Evolutionary conservation across 2,888 invertebrate species (phyloP).

Genomic region (Philereme transversata): DNA sequence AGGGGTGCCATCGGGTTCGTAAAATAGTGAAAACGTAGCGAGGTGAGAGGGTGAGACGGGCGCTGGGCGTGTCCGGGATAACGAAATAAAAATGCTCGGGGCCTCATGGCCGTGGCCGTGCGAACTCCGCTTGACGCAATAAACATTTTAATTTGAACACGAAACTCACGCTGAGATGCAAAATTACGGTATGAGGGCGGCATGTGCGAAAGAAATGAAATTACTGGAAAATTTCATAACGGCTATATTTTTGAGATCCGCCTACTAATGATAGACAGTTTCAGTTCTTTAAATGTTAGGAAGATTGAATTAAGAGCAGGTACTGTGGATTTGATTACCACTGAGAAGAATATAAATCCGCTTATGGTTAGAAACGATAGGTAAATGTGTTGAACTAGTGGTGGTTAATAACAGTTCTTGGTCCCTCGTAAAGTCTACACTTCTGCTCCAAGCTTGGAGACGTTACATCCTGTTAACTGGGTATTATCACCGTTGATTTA

Average conservation of each 20-base stretch:
- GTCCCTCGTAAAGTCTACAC: no score
- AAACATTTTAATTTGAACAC: constrained; percentile 83
- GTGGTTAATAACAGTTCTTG: no score
- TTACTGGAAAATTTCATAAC: constrained; percentile 68
- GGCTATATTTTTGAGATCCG: constrained; percentile 38
- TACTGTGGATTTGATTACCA: no score
- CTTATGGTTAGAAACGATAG: no score
- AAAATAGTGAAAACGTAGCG: constrained; percentile 68
- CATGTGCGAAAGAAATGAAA: constrained; percentile 69
- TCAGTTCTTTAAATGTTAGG: constrained; percentile 9
- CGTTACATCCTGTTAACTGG: no score
- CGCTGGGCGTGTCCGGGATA: constrained; percentile 69
- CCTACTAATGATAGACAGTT: constrained; percentile 26
- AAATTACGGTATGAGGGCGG: constrained; percentile 75
- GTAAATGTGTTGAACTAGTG: no score
- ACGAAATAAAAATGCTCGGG: constrained; percentile 79
- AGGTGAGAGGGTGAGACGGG: constrained; percentile 55
- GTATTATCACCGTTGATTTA: no score
- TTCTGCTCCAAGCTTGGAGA: no score
- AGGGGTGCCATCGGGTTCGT: constrained; percentile 70
- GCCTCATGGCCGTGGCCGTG: constrained; percentile 70
- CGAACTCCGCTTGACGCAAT: constrained; percentile 81
- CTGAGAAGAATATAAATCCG: no score
- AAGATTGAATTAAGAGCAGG: neutral
- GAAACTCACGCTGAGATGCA: constrained; percentile 81